Base-by-base conservation (phyloP, 2,797 vertebrate species). In the Otolemur crassicaudatus region DNA sequence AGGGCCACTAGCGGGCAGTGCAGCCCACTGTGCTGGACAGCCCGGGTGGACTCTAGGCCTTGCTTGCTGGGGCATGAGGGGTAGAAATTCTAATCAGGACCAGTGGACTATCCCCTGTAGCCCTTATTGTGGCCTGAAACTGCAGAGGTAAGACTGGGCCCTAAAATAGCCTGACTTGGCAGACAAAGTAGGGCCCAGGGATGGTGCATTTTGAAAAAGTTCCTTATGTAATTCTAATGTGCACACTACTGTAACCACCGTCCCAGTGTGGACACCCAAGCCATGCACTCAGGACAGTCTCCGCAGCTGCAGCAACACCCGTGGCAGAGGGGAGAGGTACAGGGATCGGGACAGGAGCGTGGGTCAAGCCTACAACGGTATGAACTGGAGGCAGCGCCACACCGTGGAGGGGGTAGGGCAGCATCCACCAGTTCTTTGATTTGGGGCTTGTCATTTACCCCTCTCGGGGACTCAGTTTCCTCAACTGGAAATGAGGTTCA, bases 1-100 rank as follows among this genome's bases (percentile, higher is more conserved):
- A 40, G 0, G 13, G 63, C 91, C 96, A 92, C 65, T 67, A 67
- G 88, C 85, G 91, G 93, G 81, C 94, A 85, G 88, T 6, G 5
- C 43, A 63, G 56, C 75, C 43, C 46, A 23, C 63, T 6, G 16
- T 67, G 63, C 31, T n/a, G 22, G 2, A 63, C 3, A 27, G 10
- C 25, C 10, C 1, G 3, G 3, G 60, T 25, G 16, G 60, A 61
- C 60, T 23, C 60, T 10, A 25, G 60, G 23, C 60, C 65, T 67
- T 16, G 63, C 27, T 67, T 29, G 23, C 67, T 9, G n/a, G 61
- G 65, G 46, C 11, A 11, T 46, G 46, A 10, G 46, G 46, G 46
- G 46, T 46, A 46, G 46, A 46, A 46, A 46, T 46, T n/a, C 46
- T 16, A 63, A 29, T 27, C 10, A 63, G 65, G 31, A 27, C 56